phyloP scores from a whole-genome alignment of 2,888 invertebrate genomes.

The Mesorhabditis sp. region DNA sequence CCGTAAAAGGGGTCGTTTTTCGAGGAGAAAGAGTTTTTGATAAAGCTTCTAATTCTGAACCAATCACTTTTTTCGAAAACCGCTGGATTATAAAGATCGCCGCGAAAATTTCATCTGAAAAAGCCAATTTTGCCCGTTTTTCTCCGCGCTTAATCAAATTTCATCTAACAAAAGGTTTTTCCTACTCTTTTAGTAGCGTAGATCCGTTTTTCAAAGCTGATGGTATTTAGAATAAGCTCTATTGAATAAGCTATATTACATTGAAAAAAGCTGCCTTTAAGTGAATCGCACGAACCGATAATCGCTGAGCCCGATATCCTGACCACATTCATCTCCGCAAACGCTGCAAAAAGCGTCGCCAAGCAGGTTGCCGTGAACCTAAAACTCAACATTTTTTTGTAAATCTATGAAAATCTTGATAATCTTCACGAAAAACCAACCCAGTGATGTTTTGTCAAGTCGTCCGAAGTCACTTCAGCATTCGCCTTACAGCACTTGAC shows the following conservation, averaged over 20 bases:
- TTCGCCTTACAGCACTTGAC: constrained; percentile 12
- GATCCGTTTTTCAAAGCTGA: too few species aligned
- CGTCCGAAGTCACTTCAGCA: not conserved
- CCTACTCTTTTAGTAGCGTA: too few species aligned
- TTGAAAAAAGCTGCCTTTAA: too few species aligned
- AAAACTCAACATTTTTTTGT: not conserved
- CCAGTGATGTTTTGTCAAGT: constrained; percentile 16
- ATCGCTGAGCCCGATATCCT: constrained; percentile 36
- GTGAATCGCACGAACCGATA: constrained; percentile 19
- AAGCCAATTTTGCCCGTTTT: constrained; percentile 20
- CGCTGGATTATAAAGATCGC: constrained; percentile 8
- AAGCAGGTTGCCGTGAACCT: constrained; percentile 39
- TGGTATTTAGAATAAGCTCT: too few species aligned
- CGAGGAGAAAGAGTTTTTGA: too few species aligned
- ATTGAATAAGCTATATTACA: too few species aligned
- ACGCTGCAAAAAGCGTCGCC: constrained; percentile 38
- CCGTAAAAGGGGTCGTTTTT: too few species aligned
- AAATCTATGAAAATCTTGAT: not conserved
- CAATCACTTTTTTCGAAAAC: too few species aligned
- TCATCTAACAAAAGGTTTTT: not conserved
- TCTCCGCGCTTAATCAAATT: constrained; percentile 12
- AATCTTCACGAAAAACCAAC: constrained; percentile 1
- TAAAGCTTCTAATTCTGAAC: too few species aligned
- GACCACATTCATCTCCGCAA: constrained; percentile 41
- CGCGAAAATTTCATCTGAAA: constrained; percentile 17